Evolutionary conservation across 2,888 invertebrate genomes (phyloP), one percentile per base, ranked within the genome.

Genomic region (Lasioglossum calceatum): DNA sequence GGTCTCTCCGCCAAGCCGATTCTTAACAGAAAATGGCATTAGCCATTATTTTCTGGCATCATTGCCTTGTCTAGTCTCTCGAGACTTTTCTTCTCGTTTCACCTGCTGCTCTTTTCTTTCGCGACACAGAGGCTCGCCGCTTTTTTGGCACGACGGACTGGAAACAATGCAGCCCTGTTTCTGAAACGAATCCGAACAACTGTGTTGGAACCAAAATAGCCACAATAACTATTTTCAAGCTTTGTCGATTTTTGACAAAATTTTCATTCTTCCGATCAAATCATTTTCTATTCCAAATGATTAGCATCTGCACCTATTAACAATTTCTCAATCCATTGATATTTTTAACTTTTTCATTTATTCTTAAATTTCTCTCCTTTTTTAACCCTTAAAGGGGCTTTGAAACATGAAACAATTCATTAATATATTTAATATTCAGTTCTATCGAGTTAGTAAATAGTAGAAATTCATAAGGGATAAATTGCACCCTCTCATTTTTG

Each of bases 21-120:
- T 7, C 36, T 54, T n/a, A 77, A 58, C 67, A 39, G 44, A 67
- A 74, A 44, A n/a, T 44, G n/a, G 23, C 42, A 39, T 80, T 79
- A 76, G n/a, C 42, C 36, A 76, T 72, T 76, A 44, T 61, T 42
- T 75, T 39, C 27, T 71, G 61, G 47, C 39, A 72, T 64, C 42
- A 16, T 19, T 16, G 70, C 54, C 10, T 27, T 10, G 5, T 2
- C 12, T 16, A 27, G 27, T 42, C 58, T 1, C 27, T 44, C 16
- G 36, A 5, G 44, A 42, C 32, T 47, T 72, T 64, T 80, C 71
- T 50, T 64, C 8, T 39, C 19, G 44, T 58, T 64, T 23, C 47
- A 19, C 36, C 8, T 54, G 23, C 23, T 54, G 54, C 23, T n/a
- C 54, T 70, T 50, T 75, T 19, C 14, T 7, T 27, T 44, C 67